phyloP scores from a whole-genome alignment of 2,888 invertebrate species.

The Pegoplata infirma region DNA sequence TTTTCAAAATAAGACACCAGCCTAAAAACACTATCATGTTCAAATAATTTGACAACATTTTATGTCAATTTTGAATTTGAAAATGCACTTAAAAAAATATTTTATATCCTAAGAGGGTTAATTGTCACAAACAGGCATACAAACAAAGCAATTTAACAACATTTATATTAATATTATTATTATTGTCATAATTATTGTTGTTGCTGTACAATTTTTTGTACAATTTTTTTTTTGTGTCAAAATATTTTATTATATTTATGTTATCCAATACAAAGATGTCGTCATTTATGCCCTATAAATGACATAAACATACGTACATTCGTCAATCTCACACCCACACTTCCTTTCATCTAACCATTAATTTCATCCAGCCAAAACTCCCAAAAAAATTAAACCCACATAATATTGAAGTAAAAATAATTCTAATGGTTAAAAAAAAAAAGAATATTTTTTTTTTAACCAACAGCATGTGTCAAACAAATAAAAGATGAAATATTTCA shows the following conservation, averaged over 20 bases:
- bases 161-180: slow-evolving; percentile 7
- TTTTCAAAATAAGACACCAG: too few species aligned
- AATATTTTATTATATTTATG: slow-evolving; percentile 49
- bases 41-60: too few species aligned
- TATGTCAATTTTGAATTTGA: background rate
- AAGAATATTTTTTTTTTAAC: background rate
- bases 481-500: background rate
- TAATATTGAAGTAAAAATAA: background rate
- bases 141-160: slow-evolving; percentile 26
- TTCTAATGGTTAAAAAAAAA: background rate
- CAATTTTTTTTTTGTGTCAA: slow-evolving; percentile 33
- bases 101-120: slow-evolving; percentile 1
- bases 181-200: slow-evolving; percentile 7
- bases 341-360: too few species aligned
- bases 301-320: slow-evolving; percentile 38
- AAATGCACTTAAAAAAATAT: background rate
- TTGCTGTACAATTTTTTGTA: slow-evolving; percentile 19
- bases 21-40: too few species aligned
- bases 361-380: too few species aligned
- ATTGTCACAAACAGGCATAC: slow-evolving; percentile 14
- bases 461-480: background rate
- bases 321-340: slow-evolving; percentile 22
- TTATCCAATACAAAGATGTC: slow-evolving; percentile 39
- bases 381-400: background rate
- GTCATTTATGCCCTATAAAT: slow-evolving; percentile 51